phyloP scores from a whole-genome alignment of 2,888 invertebrate genomes.

The Troglohyphantes excavatus region DNA sequence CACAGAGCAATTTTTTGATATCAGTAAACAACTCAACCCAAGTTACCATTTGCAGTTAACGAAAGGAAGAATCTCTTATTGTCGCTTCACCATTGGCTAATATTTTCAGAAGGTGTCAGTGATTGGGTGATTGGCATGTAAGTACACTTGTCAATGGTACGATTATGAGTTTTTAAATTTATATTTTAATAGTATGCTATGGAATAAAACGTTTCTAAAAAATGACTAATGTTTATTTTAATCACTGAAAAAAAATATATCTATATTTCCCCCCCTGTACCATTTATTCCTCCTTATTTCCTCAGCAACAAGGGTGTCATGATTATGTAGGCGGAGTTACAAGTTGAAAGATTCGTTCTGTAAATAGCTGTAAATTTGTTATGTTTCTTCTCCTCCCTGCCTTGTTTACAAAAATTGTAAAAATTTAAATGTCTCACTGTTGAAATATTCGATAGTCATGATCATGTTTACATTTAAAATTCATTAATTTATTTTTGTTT shows the following conservation, averaged over 20 bases:
- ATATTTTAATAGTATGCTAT: no score
- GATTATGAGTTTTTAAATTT: not conserved
- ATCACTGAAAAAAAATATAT: no score
- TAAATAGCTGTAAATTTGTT: not conserved
- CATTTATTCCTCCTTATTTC: no score
- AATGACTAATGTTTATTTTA: no score
- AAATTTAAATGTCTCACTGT: not conserved
- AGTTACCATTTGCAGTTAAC: not conserved
- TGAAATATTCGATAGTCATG: not conserved
- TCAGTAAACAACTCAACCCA: not conserved
- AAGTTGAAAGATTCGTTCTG: not conserved
- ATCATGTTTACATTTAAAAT: not conserved
- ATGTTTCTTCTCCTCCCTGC: not conserved
- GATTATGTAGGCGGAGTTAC: slow-evolving; percentile 12
- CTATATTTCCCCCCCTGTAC: no score
- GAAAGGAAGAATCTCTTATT: not conserved
- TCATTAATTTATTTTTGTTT: not conserved
- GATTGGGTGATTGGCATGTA: no score
- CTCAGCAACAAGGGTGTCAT: not conserved
- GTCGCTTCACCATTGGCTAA: no score
- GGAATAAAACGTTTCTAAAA: no score
- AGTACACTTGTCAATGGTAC: no score
- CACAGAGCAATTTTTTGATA: not conserved
- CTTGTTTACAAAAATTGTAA: slow-evolving; percentile 44
- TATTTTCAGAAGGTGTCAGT: no score